Conservation (phyloP, 2,113 vertebrate genomes). For the Fregata magnificens region DNA sequence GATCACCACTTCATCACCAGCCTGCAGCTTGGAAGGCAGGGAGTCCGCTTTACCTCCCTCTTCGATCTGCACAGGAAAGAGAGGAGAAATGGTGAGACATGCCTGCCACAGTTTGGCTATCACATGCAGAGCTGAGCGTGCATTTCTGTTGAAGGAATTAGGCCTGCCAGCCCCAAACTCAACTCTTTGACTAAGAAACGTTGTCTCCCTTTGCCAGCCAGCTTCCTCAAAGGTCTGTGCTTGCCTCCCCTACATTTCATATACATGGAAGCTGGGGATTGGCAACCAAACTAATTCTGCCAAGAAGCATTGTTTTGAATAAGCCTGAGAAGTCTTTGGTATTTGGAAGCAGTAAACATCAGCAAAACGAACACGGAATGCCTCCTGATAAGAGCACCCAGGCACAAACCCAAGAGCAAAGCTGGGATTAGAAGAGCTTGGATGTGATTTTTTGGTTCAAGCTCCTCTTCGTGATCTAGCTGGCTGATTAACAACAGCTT, state of each 20-base stretch:
- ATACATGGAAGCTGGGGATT: background rate
- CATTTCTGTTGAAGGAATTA: background rate
- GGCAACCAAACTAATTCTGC: background rate
- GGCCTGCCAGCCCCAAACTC: background rate
- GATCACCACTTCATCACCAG: conserved; percentile 85
- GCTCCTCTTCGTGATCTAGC: background rate
- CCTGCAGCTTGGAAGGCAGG: conserved; percentile 79
- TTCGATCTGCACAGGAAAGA: conserved; percentile 78
- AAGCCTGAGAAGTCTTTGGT: background rate
- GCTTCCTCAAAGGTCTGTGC: background rate
- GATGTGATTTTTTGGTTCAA: background rate
- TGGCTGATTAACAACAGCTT: background rate
- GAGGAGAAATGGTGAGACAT: background rate
- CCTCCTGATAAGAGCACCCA: background rate
- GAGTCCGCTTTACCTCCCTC: conserved; percentile 84
- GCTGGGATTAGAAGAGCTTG: background rate
- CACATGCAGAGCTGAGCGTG: background rate
- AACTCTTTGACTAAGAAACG: background rate
- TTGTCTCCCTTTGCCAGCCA: background rate
- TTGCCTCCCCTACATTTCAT: background rate
- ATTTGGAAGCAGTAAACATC: background rate
- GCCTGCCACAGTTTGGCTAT: background rate
- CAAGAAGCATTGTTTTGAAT: background rate
- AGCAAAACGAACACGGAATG: fast-evolving
- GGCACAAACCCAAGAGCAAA: background rate